phyloP scores from a whole-genome alignment of 2,888 invertebrate species.

The Belgica antarctica region DNA sequence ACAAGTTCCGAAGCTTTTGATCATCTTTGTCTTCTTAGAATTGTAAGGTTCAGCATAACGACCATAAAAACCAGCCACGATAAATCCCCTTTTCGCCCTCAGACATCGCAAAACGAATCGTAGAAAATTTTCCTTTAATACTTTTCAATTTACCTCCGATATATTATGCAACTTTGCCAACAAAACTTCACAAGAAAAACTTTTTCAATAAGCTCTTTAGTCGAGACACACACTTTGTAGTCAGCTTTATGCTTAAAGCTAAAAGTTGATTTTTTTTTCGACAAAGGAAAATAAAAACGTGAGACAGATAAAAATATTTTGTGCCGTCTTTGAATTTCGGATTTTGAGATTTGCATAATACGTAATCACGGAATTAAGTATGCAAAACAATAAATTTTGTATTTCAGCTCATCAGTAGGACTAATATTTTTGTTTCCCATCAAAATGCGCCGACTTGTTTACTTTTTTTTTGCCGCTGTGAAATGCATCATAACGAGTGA shows the following conservation, averaged over 20 bases:
- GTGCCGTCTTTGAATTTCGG: not conserved
- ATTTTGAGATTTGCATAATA: constrained; percentile 12
- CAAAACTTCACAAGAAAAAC: constrained; percentile 5
- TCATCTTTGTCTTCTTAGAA: too few relatives aligned
- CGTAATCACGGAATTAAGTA: not conserved
- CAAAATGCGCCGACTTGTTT: not conserved
- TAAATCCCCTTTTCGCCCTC: not conserved
- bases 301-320: constrained; percentile 3
- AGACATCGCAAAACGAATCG: not conserved
- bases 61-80: too few relatives aligned
- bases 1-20: too few relatives aligned
- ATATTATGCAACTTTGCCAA: constrained; percentile 10
- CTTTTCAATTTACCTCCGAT: constrained; percentile 14
- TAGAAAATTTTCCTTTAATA: constrained; percentile 8
- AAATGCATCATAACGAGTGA: constrained; percentile 11
- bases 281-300: not conserved
- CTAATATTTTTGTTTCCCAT: not conserved
- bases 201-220: constrained; percentile 14
- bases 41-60: too few relatives aligned
- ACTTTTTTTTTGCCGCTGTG: not conserved
- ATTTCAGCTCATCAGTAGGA: constrained; percentile 2
- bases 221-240: not conserved
- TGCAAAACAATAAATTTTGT: not conserved
- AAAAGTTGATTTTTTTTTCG: not conserved
- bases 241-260: constrained; percentile 4